Evolutionary conservation across 1,140 invertebrate genomes (phyloP), one percentile per base, ranked within the genome.

Genomic region (Papilio polyxenes): DNA sequence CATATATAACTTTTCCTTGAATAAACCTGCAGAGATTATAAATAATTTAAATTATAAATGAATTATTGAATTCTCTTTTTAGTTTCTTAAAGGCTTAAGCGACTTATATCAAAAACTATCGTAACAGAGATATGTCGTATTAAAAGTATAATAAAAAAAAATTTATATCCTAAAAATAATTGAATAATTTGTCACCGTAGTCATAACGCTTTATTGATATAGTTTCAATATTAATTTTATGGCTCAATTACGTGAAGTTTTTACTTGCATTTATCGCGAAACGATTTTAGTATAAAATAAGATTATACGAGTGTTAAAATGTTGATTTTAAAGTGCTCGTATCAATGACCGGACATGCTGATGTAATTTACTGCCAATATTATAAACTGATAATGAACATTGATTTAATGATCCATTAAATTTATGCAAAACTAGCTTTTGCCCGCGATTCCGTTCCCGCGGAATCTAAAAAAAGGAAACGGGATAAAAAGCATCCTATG

Each of bases 231-330:
- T 75, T 23, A 77, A 49, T 77, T 77, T 77, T 51, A 77, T 77
- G 10, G 75, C 75, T 77, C 75, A 77, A 77, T 77, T 77, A 31
- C 49, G 23, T 31, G 15, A 77, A 51, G 49, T 77, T 77, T 77
- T 77, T 77, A 53, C 75, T 49, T 77, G 75, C 75, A 23, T 77
- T 77, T 53, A 53, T 31, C 51, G 75, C 49, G 51, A 77, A 53
- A 77, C 23, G 49, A 51, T 23, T 51, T 77, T 77, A 72, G 13
- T 72, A 23, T 72, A 72, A 15, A 37, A 37, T 40, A 40, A 72
- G 31, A 40, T 72, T 15, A 23, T 31, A 23, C 31, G 31, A 72
- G 65, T 72, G 65, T 72, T 72, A 72, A 72, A 72, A 72, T 72
- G 65, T 72, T 72, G 65, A 40, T 72, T 72, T 72, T 72, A 40